Evolutionary conservation across 1,140 invertebrate species (phyloP), one percentile per base, ranked within the genome.

Genomic region (Drosophila sulfurigaster): DNA sequence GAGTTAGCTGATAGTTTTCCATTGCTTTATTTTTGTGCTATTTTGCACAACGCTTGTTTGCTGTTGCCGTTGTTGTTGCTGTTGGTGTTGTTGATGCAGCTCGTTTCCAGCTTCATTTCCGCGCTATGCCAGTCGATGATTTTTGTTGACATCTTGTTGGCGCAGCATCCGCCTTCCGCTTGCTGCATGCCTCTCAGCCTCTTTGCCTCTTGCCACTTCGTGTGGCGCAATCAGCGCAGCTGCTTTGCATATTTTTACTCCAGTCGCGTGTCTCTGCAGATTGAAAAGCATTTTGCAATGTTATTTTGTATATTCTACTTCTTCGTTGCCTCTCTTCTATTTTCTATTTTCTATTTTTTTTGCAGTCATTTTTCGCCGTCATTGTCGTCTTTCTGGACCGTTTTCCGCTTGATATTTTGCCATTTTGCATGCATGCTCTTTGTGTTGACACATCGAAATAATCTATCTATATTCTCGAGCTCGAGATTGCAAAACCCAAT

Each of bases 91-190:
- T 30, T 28, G 35, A 25, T 52, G 70, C 16, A 67, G 35, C 69
- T 66, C 66, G 77, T 62, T 77, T 66, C 73, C 71, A 58, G 73
- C 77, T 83, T 71, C 77, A 82, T 87, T 82, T 87, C 83, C 83
- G 73, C 52, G 81, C 81, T 49, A 71, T 67, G 80, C 67, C 52
- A 88, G 77, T 87, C 67, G 83, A 87, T 87, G 83, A 88, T 87
- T 87, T 79, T 75, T 78, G 80, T 82, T 86, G 83, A 87, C 83
- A 87, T 88, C 83, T 87, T 87, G 83, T 80, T 87, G 75, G 51
- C 63, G 65, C 68, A 68, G 83, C 83, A 78, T 74, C 78, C 78
- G 73, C 65, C 68, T 41, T 30, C 25, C 46, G 68, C 63, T 56
- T 71, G 3, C 32, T 2, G 15, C 7, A 10, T n/a, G 7, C 11